These are phyloP conservation scores for Pogona vitticeps DNA, from an alignment of 2,113 vertebrate species.

Conservation along the genomic window DNA sequence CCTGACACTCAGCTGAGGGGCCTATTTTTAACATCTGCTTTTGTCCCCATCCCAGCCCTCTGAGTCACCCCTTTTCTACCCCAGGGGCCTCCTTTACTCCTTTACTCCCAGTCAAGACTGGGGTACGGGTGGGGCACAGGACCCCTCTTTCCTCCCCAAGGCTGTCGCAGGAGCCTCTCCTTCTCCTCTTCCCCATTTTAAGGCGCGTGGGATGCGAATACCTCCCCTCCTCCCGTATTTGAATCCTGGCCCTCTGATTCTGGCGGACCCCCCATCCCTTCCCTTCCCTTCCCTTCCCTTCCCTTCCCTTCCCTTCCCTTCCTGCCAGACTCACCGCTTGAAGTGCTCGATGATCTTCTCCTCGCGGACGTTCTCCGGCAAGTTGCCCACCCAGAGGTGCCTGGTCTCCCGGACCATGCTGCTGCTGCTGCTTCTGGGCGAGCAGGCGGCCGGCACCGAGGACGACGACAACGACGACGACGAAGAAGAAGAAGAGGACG, in stretches of 20 bases:
- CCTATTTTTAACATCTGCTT: no score
- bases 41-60: background rate
- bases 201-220: no score
- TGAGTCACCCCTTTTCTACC: background rate
- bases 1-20: no score
- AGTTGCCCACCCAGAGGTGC: slow-evolving; percentile 99
- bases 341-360: slow-evolving; percentile 99
- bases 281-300: background rate
- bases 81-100: no score
- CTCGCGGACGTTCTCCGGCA: slow-evolving; percentile 98
- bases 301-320: background rate
- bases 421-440: slow-evolving; percentile 57
- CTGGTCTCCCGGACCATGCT: slow-evolving; percentile 99
- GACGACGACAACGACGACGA: no score
- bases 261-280: background rate
- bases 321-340: slow-evolving; percentile 91
- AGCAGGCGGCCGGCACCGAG: no score
- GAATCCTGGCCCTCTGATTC: background rate
- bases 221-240: background rate
- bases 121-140: no score
- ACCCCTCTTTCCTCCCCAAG: no score
- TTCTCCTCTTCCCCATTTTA: background rate
- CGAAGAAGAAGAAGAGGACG: background rate
- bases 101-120: no score
- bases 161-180: no score